Evolutionary conservation across 2,888 invertebrate species (phyloP).

Genomic region (Cheilosia scutellata): DNA sequence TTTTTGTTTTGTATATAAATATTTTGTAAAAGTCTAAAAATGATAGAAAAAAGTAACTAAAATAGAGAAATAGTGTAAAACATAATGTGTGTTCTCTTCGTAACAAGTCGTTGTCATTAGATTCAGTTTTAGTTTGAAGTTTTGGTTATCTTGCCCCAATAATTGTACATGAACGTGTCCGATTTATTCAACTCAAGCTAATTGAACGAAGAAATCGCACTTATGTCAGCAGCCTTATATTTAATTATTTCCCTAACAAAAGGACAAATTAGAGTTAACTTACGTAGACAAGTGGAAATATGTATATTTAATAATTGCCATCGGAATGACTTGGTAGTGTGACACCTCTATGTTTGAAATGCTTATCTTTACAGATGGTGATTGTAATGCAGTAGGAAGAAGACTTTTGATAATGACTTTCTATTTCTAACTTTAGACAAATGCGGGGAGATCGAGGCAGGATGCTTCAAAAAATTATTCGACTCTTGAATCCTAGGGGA

Average conservation of each 20-base stretch:
- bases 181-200: no score
- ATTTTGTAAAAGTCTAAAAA: slow-evolving; percentile 54
- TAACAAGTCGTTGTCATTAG: slow-evolving; percentile 15
- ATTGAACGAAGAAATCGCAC: neutral
- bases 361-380: neutral
- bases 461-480: no score
- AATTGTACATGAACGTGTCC: neutral
- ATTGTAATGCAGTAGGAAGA: slow-evolving; percentile 19
- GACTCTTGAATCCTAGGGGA: no score
- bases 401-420: neutral
- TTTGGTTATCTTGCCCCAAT: slow-evolving; percentile 1
- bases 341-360: neutral
- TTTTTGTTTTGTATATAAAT: slow-evolving; percentile 68
- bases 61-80: slow-evolving; percentile 54
- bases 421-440: no score
- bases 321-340: slow-evolving; percentile 23
- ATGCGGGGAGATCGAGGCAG: no score
- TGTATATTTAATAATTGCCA: slow-evolving; percentile 8
- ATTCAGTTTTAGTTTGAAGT: neutral
- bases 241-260: neutral
- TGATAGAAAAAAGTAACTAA: slow-evolving; percentile 64
- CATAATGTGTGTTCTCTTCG: slow-evolving; percentile 29
- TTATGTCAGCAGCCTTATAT: slow-evolving; percentile 34
- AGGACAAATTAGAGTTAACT: neutral
- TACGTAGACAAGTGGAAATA: neutral